phyloP scores from a whole-genome alignment of 2,797 vertebrate genomes.

The Gymnothorax javanicus region DNA sequence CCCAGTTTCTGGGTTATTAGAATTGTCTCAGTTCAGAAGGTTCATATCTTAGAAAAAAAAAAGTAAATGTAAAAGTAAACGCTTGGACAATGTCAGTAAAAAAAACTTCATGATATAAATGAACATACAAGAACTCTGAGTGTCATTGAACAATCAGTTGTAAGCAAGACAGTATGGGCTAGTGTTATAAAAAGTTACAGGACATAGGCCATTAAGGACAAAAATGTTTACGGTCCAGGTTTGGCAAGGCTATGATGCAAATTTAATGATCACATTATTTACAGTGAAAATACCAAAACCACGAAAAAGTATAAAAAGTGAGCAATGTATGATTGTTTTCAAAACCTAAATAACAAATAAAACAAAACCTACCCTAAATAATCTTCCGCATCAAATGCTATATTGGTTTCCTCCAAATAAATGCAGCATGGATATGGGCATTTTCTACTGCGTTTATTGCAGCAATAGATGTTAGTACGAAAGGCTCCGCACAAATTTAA shows the following conservation, averaged over 20 bases:
- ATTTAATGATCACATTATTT: background rate
- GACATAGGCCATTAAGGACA: background rate
- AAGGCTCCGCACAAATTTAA: background rate
- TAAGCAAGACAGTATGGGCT: too few species aligned
- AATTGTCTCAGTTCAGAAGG: background rate
- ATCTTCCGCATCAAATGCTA: background rate
- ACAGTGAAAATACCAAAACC: background rate
- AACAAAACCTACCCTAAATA: background rate
- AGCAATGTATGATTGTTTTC: background rate
- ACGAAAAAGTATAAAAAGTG: background rate
- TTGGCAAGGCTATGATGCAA: background rate
- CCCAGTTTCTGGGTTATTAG: background rate
- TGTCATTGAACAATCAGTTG: background rate
- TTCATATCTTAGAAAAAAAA: background rate
- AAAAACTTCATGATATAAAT: background rate
- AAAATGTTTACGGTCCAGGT: background rate
- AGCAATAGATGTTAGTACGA: background rate
- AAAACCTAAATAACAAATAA: background rate
- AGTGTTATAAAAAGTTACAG: background rate
- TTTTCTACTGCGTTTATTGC: background rate
- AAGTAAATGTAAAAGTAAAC: background rate
- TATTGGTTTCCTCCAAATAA: background rate
- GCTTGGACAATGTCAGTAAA: too few species aligned
- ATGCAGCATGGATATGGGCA: background rate
- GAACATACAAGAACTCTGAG: background rate